phyloP scores from a whole-genome alignment of 2,888 invertebrate genomes.

The Microplitis deprimator region DNA sequence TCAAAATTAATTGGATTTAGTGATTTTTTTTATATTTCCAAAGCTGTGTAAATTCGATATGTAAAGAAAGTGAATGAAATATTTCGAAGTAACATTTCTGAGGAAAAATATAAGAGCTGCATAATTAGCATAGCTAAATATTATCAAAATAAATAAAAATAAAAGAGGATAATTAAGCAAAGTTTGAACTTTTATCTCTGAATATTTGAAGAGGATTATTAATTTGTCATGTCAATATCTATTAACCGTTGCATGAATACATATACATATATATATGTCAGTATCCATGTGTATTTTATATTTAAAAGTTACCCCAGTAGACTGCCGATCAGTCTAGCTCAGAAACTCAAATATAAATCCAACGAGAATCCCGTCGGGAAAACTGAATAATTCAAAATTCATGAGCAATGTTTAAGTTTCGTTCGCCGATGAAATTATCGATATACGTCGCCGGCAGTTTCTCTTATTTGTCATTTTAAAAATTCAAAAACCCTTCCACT shows the following conservation, averaged over 20 bases:
- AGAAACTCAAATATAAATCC: slow-evolving; percentile 11
- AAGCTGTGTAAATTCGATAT: too few species aligned
- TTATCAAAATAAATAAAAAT: neutral
- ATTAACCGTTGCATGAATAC: neutral
- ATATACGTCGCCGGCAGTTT: slow-evolving; percentile 10
- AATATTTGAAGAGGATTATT: neutral
- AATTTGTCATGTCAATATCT: neutral
- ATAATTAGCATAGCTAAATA: neutral
- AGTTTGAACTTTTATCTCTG: neutral
- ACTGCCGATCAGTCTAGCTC: neutral
- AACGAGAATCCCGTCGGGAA: neutral
- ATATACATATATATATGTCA: neutral
- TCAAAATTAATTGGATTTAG: too few species aligned
- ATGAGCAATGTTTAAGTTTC: slow-evolving; percentile 32
- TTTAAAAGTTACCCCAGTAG: neutral
- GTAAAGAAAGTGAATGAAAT: too few species aligned
- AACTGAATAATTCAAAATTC: slow-evolving; percentile 29
- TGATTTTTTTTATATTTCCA: too few species aligned
- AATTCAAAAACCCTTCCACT: slow-evolving; percentile 34
- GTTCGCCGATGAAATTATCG: slow-evolving; percentile 38
- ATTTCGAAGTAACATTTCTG: too few species aligned
- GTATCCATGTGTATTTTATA: neutral
- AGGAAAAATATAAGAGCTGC: neutral
- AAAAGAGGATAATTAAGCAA: neutral
- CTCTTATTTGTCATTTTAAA: slow-evolving; percentile 27